phyloP scores from a whole-genome alignment of 1,140 invertebrate species.

The Acromyrmex charruanus region DNA sequence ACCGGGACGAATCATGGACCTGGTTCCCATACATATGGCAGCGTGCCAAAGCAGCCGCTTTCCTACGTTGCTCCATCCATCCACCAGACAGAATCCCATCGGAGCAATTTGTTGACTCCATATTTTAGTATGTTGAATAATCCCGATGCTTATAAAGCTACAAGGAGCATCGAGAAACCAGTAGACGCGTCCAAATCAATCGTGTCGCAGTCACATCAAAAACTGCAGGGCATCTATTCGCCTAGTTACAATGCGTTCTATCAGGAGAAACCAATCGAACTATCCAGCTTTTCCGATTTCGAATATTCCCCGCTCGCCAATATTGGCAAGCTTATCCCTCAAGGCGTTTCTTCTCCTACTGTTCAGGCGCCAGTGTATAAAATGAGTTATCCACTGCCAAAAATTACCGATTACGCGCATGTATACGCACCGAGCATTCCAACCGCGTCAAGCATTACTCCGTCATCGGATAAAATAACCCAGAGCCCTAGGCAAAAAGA shows the following conservation, averaged over 20 bases:
- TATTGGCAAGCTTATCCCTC: constrained; percentile 17
- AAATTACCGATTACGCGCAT: not conserved
- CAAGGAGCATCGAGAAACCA: constrained; percentile 30
- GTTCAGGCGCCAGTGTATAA: constrained; percentile 56
- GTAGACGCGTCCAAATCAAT: constrained; percentile 16
- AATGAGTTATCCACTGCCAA: constrained; percentile 5
- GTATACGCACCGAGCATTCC: constrained; percentile 8
- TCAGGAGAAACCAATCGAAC: constrained; percentile 31
- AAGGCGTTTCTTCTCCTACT: not conserved
- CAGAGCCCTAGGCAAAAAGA: constrained; percentile 11
- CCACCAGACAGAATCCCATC: not conserved
- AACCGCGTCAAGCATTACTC: not conserved
- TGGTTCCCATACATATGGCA: not conserved
- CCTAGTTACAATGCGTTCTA: constrained; percentile 31
- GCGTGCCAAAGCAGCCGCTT: constrained; percentile 25
- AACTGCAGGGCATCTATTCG: constrained; percentile 29
- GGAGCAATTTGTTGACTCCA: not conserved
- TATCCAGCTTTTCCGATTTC: constrained; percentile 38
- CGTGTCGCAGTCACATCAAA: constrained; percentile 23
- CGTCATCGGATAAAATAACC: not conserved
- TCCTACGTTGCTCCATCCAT: not conserved
- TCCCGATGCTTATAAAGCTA: constrained; percentile 13
- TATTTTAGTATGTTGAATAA: constrained; percentile 49
- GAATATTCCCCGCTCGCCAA: constrained; percentile 16
- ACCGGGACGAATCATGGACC: not conserved